Evolutionary conservation across 2,888 invertebrate species (phyloP), one percentile per base, ranked within the genome.

Genomic region (Melanargia galathea): DNA sequence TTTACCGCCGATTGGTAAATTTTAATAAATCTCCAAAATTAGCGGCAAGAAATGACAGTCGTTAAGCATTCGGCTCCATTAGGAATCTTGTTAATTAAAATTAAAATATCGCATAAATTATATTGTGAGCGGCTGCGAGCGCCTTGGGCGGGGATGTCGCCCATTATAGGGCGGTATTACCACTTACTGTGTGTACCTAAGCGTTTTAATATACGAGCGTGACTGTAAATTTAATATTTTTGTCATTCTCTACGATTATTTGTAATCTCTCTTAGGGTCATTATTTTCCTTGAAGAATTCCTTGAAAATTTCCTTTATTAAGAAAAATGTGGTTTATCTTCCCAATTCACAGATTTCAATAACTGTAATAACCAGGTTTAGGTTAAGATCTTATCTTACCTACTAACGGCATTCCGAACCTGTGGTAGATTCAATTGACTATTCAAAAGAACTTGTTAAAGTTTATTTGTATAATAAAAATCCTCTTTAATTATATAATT

Each of bases 91-190:
- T 80, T 80, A 80, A 82, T 83, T 80, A 82, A 79, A 80, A 82
- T 83, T 80, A 82, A 79, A 82, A 79, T 79, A 74, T 73, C 73
- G 73, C 76, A 80, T 83, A 78, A 82, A 80, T 79, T 82, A 78
- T 79, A 71, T 72, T 72, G 70, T 75, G 75, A 72, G 68, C 68
- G 66, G 64, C 45, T 46, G 35, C 52, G 30, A 56, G 59, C 65
- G 68, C 63, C 67, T 59, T 55, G 55, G 49, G 63, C 48, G 64
- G 45, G 67, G n/a, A 46, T 26, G 59, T 59, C 38, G n/a, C 55
- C 55, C 68, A 70, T 63, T 68, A 54, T 26, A 3, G 38, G 16
- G 57, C 22, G 24, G 30, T 33, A 45, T 63, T 63, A 64, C 46
- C 51, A 43, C 40, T 35, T 33, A n/a, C 30, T 56, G 52, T 35